Conservation (phyloP, 2,113 vertebrate species). For the Zosterops japonicus region DNA sequence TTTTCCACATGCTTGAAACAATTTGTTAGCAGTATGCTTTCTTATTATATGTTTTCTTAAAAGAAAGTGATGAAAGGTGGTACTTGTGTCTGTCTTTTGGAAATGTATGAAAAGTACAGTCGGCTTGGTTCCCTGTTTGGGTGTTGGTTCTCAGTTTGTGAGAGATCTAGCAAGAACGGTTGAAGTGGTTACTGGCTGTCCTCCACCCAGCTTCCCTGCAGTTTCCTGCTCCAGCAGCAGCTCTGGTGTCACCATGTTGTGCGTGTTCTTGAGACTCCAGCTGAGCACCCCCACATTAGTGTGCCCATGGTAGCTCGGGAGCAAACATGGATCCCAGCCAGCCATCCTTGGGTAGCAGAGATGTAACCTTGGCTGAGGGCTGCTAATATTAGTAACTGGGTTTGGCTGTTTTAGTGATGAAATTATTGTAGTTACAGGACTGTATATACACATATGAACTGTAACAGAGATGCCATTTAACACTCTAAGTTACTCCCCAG, state of each 20-base stretch:
- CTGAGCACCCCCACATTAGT: no score
- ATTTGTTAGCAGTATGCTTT: background rate
- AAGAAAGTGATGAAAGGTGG: background rate
- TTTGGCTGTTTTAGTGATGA: background rate
- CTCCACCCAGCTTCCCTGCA: background rate
- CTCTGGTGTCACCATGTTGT: background rate
- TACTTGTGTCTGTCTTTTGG: background rate
- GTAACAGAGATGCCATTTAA: conserved; percentile 17
- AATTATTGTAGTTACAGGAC: conserved; percentile 9
- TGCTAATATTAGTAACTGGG: background rate
- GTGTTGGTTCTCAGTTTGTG: background rate
- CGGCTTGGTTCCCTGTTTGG: background rate
- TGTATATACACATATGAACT: background rate
- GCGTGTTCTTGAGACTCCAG: background rate
- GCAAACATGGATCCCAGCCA: background rate
- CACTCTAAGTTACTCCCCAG: background rate
- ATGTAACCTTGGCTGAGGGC: background rate
- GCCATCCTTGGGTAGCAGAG: background rate
- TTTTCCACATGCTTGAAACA: background rate
- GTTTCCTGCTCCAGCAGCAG: background rate
- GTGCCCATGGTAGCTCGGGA: background rate
- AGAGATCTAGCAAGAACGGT: background rate
- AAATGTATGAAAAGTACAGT: background rate
- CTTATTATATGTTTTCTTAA: background rate
- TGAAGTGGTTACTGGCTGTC: background rate